A percentile compares a stretch with the other conserved stretches of the same genome.
phyloP scores from a whole-genome alignment of 2,888 invertebrate genomes.

The Andrena trimmerana region DNA sequence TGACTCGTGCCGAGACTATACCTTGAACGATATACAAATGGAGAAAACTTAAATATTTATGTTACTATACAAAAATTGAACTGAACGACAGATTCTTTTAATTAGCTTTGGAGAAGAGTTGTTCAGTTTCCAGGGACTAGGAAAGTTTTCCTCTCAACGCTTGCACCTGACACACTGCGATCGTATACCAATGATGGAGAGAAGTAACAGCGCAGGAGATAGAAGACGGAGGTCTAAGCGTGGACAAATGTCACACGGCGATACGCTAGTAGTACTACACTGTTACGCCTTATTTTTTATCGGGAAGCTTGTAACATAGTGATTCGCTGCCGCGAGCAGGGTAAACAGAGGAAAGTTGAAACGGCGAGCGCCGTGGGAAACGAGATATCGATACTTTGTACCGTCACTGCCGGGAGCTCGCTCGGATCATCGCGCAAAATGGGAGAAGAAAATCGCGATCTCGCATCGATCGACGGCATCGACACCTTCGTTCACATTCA shows the following conservation, averaged over 20 bases:
- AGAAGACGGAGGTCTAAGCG: constrained; percentile 1
- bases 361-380: not conserved
- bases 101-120: not conserved
- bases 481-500: constrained; percentile 8
- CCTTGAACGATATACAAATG: no score
- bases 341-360: constrained; percentile 28
- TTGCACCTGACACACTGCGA: constrained; percentile 4
- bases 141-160: constrained; percentile 18
- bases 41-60: no score
- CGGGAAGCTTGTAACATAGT: constrained; percentile 23
- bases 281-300: constrained; percentile 45
- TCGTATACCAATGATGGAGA: constrained; percentile 24
- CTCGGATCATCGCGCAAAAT: constrained; percentile 20
- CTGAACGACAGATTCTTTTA: not conserved
- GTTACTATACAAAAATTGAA: not conserved
- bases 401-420: constrained; percentile 48
- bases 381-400: constrained; percentile 26
- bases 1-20: no score
- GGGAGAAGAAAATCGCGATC: not conserved
- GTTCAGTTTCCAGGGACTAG: not conserved
- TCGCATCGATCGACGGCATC: not conserved
- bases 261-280: constrained; percentile 25
- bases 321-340: constrained; percentile 15
- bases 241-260: constrained; percentile 20
- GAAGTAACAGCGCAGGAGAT: not conserved